Percentiles rank a stretch among this genome's conserved stretches.
phyloP scores from a whole-genome alignment of 1,140 invertebrate genomes.

The Trinorchestia longiramus region DNA sequence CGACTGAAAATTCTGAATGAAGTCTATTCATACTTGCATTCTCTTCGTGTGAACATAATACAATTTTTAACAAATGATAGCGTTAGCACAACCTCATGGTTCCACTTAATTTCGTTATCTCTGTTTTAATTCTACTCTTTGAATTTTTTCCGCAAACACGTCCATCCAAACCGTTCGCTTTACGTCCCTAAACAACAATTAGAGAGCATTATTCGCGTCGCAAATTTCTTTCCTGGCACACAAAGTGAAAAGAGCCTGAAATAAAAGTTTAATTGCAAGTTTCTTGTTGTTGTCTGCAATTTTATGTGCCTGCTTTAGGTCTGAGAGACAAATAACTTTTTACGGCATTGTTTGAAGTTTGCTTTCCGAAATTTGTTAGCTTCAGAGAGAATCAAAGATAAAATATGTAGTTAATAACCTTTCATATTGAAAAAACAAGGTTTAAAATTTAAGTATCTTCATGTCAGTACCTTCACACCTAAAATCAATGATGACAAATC shows the following conservation, averaged over 20 bases:
- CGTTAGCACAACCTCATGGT: not conserved
- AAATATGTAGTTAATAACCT: not conserved
- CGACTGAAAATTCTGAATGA: too few species aligned
- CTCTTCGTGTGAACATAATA: too few species aligned
- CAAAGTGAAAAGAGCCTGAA: slow-evolving; percentile 7
- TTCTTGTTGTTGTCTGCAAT: not conserved
- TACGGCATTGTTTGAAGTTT: not conserved
- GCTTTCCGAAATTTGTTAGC: not conserved
- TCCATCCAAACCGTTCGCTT: not conserved
- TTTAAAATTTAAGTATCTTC: not conserved
- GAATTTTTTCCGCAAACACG: not conserved
- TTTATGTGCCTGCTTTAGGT: slow-evolving; percentile 6
- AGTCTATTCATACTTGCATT: too few species aligned
- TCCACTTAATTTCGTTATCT: not conserved
- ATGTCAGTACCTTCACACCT: not conserved
- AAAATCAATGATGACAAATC: too few species aligned
- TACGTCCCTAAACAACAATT: not conserved
- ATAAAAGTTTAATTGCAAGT: slow-evolving; percentile 34
- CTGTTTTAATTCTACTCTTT: not conserved
- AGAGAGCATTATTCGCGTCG: not conserved
- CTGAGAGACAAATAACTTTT: not conserved
- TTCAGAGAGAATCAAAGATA: not conserved
- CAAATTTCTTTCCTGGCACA: not conserved
- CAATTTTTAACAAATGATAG: too few species aligned
- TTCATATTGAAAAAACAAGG: not conserved